Evolutionary conservation across 2,888 invertebrate species (phyloP).

Genomic region (Leptinotarsa rubiginosa): DNA sequence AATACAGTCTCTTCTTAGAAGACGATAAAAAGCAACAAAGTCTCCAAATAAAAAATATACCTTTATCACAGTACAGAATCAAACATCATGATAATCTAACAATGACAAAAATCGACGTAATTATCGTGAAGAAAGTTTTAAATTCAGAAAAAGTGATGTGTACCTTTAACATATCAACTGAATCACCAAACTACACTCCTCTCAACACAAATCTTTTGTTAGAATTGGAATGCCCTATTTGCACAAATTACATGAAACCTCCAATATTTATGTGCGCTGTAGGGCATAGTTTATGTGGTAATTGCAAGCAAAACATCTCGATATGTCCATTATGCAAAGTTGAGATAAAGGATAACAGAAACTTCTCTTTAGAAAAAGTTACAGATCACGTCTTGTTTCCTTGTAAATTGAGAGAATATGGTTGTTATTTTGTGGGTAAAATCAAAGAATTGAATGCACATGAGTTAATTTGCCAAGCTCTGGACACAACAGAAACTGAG

Average conservation of each 20-base stretch:
- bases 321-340: slow-evolving; percentile 22
- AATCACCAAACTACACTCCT: not conserved
- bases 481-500: not conserved
- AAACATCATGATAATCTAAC: slow-evolving; percentile 10
- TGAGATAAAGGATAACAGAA: slow-evolving; percentile 8
- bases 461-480: not conserved
- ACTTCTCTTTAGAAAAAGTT: slow-evolving; percentile 19
- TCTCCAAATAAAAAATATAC: slow-evolving; percentile 2
- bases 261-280: slow-evolving; percentile 22
- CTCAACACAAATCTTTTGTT: slow-evolving; percentile 12
- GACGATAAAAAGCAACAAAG: not conserved
- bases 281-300: slow-evolving; percentile 18
- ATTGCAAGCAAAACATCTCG: slow-evolving; percentile 13
- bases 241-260: slow-evolving; percentile 14
- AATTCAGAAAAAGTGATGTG: not conserved
- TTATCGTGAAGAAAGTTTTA: not conserved
- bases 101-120: slow-evolving; percentile 8
- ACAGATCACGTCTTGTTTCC: slow-evolving; percentile 14
- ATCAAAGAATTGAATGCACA: slow-evolving; percentile 5
- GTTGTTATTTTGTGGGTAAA: slow-evolving; percentile 6
- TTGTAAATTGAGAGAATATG: slow-evolving; percentile 11
- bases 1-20: slow-evolving; percentile 11
- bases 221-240: slow-evolving; percentile 29
- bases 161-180: not conserved
- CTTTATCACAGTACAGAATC: slow-evolving; percentile 8